These are phyloP conservation scores for Drosophila eohydei DNA, from an alignment of 2,888 invertebrate species.

Conservation along the genomic window DNA sequence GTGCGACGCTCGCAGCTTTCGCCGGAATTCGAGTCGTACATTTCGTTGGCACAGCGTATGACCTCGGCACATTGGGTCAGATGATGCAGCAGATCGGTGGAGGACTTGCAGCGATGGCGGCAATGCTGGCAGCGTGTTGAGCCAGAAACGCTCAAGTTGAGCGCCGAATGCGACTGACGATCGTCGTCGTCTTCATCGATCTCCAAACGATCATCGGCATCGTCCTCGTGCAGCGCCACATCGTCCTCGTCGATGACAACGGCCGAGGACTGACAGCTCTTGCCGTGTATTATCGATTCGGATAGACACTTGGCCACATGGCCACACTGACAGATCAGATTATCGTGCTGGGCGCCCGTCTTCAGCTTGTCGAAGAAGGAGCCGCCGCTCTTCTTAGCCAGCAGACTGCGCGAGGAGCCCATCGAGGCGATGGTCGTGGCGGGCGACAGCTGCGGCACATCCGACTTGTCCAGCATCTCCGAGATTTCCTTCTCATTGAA, in stretches of 20 bases:
- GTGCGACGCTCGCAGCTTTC: conserved; percentile 79
- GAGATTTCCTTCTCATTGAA: conserved; percentile 82
- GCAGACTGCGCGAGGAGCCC: conserved; percentile 72
- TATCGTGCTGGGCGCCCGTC: conserved; percentile 88
- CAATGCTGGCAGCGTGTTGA: conserved; percentile 94
- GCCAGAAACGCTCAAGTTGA: conserved; percentile 86
- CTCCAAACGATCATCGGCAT: conserved; percentile 79
- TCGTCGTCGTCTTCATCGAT: conserved; percentile 83
- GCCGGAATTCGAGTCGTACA: conserved; percentile 84
- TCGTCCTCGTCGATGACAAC: conserved; percentile 75
- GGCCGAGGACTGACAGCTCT: conserved; percentile 86
- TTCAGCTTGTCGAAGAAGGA: conserved; percentile 94
- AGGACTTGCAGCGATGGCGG: conserved; percentile 94
- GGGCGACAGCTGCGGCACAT: conserved; percentile 77
- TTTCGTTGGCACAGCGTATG: conserved; percentile 82
- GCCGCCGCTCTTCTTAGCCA: conserved; percentile 86
- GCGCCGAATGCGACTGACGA: conserved; percentile 83
- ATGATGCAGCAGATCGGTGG: conserved; percentile 91
- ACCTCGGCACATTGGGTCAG: conserved; percentile 89
- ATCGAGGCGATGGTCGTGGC: conserved; percentile 73
- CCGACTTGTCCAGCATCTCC: conserved; percentile 73
- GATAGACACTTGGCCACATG: conserved; percentile 92
- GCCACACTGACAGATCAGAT: conserved; percentile 89
- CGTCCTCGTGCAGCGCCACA: conserved; percentile 75
- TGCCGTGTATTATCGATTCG: conserved; percentile 92